Evolutionary conservation across 2,888 invertebrate genomes (phyloP).

Genomic region (Drosophila neoperkinsi): DNA sequence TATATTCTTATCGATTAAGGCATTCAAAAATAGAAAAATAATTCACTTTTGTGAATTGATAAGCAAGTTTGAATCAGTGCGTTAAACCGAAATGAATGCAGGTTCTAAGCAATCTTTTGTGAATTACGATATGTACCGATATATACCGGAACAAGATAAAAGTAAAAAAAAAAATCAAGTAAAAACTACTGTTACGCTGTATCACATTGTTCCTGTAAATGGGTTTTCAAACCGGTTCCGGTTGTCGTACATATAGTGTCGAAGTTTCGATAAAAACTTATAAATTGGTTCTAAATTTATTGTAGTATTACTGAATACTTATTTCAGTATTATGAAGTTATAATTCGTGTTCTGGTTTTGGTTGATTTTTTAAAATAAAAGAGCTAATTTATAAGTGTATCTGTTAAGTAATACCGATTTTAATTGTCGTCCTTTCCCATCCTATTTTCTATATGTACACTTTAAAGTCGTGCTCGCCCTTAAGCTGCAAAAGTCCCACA

Average conservation of each 20-base stretch:
- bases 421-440: background rate
- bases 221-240: background rate
- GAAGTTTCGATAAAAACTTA: background rate
- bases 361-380: background rate
- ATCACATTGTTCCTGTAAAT: background rate
- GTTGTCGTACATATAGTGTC: background rate
- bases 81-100: background rate
- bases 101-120: background rate
- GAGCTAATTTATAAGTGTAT: background rate
- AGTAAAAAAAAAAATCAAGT: background rate
- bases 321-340: background rate
- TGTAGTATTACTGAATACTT: background rate
- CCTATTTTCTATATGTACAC: background rate
- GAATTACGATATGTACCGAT: background rate
- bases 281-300: background rate
- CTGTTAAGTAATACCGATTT: background rate
- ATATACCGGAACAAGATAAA: background rate
- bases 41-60: background rate
- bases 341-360: background rate
- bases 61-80: background rate
- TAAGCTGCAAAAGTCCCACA: constrained; percentile 3
- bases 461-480: background rate
- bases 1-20: too few relatives aligned
- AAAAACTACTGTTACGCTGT: background rate
- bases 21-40: background rate